Conservation (phyloP, 2,888 invertebrate species). For the Tetramorium bicarinatum region DNA sequence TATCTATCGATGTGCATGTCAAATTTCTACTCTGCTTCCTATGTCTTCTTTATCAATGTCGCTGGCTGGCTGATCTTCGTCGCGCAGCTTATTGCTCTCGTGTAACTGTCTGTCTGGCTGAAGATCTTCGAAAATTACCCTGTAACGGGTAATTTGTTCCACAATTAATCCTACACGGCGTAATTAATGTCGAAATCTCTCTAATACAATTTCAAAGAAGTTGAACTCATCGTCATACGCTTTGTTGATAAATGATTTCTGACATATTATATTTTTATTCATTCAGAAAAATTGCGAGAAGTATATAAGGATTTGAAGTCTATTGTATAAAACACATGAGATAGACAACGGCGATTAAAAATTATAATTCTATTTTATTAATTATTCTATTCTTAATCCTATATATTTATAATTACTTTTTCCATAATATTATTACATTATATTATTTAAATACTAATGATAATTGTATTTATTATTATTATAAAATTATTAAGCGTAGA, state of each 20-base stretch:
- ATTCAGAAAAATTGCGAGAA: constrained; percentile 13
- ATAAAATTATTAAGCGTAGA: neutral
- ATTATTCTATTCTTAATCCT: constrained; percentile 6
- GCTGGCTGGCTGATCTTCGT: constrained; percentile 67
- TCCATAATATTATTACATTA: neutral
- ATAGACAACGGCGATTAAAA: constrained; percentile 16
- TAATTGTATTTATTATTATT: constrained; percentile 5
- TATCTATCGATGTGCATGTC: constrained; percentile 80
- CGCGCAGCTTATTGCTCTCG: constrained; percentile 54
- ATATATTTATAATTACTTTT: neutral
- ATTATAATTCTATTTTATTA: constrained; percentile 8
- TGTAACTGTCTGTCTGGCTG: constrained; percentile 67
- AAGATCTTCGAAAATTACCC: constrained; percentile 80
- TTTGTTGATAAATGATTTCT: neutral
- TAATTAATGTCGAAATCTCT: constrained; percentile 7
- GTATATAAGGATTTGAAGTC: constrained; percentile 22
- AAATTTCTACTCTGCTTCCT: constrained; percentile 63
- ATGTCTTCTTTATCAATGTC: constrained; percentile 78
- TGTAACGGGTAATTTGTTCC: constrained; percentile 59
- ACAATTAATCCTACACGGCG: constrained; percentile 7
- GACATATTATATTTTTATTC: constrained; percentile 25
- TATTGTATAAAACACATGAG: constrained; percentile 24
- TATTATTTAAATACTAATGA: constrained; percentile 8
- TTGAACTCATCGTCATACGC: neutral
- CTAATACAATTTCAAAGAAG: constrained; percentile 10